Percentiles rank a stretch among this genome's conserved stretches.
Evolutionary conservation across 2,888 invertebrate genomes (phyloP).

Genomic region (Leptinotarsa peninsularis): DNA sequence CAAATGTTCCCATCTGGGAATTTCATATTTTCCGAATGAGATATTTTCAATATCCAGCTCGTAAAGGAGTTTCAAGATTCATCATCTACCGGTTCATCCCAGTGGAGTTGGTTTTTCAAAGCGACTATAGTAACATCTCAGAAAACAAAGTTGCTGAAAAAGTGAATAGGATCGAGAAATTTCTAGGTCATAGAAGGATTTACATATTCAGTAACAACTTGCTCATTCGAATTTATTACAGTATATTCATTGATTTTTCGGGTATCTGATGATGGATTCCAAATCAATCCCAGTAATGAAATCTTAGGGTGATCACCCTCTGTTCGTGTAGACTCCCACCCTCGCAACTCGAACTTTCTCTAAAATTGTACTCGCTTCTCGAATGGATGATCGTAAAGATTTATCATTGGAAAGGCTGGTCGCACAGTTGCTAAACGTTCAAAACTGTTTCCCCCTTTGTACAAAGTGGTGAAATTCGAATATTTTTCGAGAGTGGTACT

Average conservation of each 20-base stretch:
- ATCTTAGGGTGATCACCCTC: background rate
- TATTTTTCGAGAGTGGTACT: background rate
- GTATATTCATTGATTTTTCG: background rate
- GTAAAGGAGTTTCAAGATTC: no score
- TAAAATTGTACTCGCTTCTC: constrained; percentile 25
- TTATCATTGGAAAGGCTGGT: constrained; percentile 27
- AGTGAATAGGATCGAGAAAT: constrained; percentile 50
- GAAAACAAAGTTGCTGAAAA: constrained; percentile 42
- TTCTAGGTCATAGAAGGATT: constrained; percentile 39
- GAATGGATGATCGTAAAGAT: constrained; percentile 14
- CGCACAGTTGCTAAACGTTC: constrained; percentile 26
- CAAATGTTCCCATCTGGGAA: no score
- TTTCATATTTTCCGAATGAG: no score
- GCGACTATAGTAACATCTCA: constrained; percentile 47
- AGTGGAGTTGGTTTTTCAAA: no score
- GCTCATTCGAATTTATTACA: background rate
- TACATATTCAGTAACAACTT: constrained; percentile 23
- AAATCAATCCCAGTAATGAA: constrained; percentile 8
- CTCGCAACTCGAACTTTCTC: constrained; percentile 34
- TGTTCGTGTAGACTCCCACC: background rate
- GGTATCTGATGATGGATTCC: background rate
- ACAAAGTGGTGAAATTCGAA: background rate
- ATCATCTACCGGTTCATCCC: no score
- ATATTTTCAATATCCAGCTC: no score
- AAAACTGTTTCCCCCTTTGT: background rate